A percentile compares a stretch with the other conserved stretches of the same genome.
phyloP scores from a whole-genome alignment of 2,888 invertebrate species.

The Eledona agricola region DNA sequence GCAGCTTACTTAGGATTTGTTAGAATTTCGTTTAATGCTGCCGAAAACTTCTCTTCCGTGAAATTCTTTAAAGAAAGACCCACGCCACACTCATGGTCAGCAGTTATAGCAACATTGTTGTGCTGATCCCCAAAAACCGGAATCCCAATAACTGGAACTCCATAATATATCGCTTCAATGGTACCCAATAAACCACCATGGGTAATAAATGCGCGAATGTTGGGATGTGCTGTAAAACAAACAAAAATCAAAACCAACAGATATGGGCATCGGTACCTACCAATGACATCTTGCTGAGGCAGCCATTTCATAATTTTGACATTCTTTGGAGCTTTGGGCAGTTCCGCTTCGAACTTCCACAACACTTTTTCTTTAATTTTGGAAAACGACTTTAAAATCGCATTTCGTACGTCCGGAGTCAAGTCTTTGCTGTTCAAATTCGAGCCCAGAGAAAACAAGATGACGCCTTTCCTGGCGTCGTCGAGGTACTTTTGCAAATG shows the following conservation, averaged over 20 bases:
- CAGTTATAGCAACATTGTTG: conserved; percentile 62
- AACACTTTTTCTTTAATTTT: conserved; percentile 59
- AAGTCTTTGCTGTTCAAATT: conserved; percentile 56
- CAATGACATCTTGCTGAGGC: conserved; percentile 57
- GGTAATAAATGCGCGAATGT: conserved; percentile 67
- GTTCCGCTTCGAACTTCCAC: conserved; percentile 62
- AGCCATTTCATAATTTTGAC: conserved; percentile 60
- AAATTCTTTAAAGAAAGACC: conserved; percentile 39
- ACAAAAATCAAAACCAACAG: conserved; percentile 6
- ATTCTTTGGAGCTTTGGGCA: conserved; percentile 55
- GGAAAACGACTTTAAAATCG: conserved; percentile 55
- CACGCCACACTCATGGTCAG: conserved; percentile 46
- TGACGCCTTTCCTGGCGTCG: conserved; percentile 45
- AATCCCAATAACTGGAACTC: conserved; percentile 65
- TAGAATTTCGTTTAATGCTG: conserved; percentile 43
- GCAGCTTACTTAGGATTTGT: conserved; percentile 44
- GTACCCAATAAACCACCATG: conserved; percentile 69
- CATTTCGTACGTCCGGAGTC: conserved; percentile 47
- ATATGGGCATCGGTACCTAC: conserved; percentile 36
- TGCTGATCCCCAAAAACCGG: conserved; percentile 66
- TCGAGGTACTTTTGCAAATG: conserved; percentile 46
- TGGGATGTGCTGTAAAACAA: conserved; percentile 66
- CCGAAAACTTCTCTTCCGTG: conserved; percentile 40
- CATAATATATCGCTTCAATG: conserved; percentile 65
- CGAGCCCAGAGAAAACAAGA: conserved; percentile 62